Evolutionary conservation across 2,797 vertebrate species (phyloP), one percentile per base, ranked within the genome.

Genomic region (Neopelma chrysocephalum): DNA sequence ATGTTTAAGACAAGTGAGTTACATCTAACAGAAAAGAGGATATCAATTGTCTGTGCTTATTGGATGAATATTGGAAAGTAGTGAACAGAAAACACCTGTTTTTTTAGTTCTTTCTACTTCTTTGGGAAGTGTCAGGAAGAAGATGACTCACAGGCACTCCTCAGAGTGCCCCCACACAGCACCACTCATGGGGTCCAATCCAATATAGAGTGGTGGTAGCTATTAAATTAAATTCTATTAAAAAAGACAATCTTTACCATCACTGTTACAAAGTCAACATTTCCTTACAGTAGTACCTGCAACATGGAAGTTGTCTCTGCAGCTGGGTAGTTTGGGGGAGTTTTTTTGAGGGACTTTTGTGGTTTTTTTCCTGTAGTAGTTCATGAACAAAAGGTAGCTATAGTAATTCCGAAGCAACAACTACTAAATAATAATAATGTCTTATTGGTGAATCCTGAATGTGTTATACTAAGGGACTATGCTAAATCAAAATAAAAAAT

Each of bases 311-410:
- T 43, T 54, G 3, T 14, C 6, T 62, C 40, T 43, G 21, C 50
- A 20, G 1, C 18, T 87, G 32, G 1, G 1, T 3, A 40, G 34
- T 31, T 6, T 1, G 3, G 8, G 8, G 2, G 2, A 70, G 6
- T 6, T 43, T 62, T 62, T 85, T 27, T 36, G 20, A 38, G 10
- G 14, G 8, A 42, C 11, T 84, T 84, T 38, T 45, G 4, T 26
- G 12, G 1, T 0, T 12, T 62, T 32, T 53, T 71, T 31, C 17
- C 40, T 47, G 8, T 36, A 84, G n/a, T 10, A 48, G 4, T 29
- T 91, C 7, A 42, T 34, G 29, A 87, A 38, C 9, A 66, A 57
- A 58, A 93, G 53, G 26, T 77, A 57, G 73, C 45, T 68, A 27
- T 38, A 56, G n/a, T 50, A 80, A 82, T 42, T 68, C 43, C 60